Evolutionary conservation across 2,888 invertebrate species (phyloP).

Genomic region (Creontiades dilutus): DNA sequence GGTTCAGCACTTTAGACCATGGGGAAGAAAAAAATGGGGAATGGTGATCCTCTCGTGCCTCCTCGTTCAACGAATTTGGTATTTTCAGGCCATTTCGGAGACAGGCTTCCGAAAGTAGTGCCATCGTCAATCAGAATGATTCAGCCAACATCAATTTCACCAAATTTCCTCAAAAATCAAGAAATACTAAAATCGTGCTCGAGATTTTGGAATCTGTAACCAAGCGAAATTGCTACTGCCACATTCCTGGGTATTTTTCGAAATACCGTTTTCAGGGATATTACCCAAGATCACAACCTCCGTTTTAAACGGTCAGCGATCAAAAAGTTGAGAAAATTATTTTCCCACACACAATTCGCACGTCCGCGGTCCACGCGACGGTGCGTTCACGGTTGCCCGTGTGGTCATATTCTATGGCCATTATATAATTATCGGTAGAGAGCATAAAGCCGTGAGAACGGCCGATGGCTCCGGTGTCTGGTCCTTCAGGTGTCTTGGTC

Average conservation of each 20-base stretch:
- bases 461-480: slow-evolving; percentile 8
- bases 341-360: slow-evolving; percentile 35
- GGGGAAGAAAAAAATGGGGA: no score
- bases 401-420: neutral
- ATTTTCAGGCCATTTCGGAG: no score
- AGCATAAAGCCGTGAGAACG: neutral
- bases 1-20: no score
- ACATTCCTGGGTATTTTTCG: neutral
- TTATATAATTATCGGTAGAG: neutral
- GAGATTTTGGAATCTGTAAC: neutral
- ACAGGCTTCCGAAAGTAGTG: no score
- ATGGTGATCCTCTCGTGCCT: no score
- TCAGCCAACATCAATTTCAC: no score
- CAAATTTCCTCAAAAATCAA: no score
- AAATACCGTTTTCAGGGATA: neutral
- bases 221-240: neutral
- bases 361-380: slow-evolving; percentile 25
- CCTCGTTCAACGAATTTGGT: no score
- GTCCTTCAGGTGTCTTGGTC: neutral
- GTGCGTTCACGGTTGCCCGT: neutral
- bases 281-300: slow-evolving; percentile 2
- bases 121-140: no score
- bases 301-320: neutral
- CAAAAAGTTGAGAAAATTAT: neutral
- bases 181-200: no score